A percentile compares a stretch with the other conserved stretches of the same genome.
Conservation (phyloP, 2,797 vertebrate genomes). For the Sternotherus odoratus region DNA sequence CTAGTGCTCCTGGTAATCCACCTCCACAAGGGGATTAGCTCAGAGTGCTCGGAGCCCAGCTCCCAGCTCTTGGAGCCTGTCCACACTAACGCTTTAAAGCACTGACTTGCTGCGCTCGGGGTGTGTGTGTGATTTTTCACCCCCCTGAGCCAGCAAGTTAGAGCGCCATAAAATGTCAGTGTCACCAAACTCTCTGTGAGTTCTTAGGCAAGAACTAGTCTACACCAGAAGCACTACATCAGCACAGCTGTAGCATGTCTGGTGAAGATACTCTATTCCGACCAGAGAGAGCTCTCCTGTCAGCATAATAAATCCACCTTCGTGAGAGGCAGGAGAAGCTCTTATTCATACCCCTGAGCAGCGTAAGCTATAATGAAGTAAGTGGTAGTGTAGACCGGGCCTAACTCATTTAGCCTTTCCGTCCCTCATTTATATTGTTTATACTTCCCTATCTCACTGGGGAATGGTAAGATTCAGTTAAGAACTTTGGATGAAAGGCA, state of each 20-base stretch:
- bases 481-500: neutral
- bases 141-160: too few species aligned
- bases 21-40: too few species aligned
- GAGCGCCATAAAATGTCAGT: too few species aligned
- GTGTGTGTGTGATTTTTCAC: too few species aligned
- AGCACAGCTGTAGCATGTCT: neutral
- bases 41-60: too few species aligned
- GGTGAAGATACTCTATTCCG: neutral
- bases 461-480: neutral
- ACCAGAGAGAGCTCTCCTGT: neutral
- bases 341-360: neutral
- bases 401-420: neutral
- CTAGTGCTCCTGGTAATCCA: too few species aligned
- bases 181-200: neutral
- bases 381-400: neutral
- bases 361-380: neutral
- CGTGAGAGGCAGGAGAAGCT: too few species aligned
- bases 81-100: too few species aligned
- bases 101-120: too few species aligned
- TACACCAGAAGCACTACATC: neutral
- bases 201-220: neutral
- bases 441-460: neutral
- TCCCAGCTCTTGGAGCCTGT: too few species aligned
- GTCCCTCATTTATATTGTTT: fast-evolving
- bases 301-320: neutral